Percentiles rank a stretch among this genome's conserved stretches.
Conservation (phyloP, 2,888 invertebrate genomes). For the Aplocera efformata region DNA sequence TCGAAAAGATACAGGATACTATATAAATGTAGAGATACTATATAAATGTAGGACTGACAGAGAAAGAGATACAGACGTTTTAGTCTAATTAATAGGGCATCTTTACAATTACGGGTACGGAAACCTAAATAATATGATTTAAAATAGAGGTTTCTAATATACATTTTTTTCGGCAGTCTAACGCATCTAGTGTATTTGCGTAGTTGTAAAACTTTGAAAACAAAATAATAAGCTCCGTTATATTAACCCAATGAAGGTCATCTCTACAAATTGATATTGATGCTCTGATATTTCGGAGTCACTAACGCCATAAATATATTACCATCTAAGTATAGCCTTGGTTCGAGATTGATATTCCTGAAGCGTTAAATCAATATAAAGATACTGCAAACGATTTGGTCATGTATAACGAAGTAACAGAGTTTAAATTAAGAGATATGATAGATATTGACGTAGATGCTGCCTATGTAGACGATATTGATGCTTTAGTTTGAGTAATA, state of each 20-base stretch:
- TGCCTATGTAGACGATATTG: conserved; percentile 4
- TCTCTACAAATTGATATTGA: conserved; percentile 6
- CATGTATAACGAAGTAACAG: conserved; percentile 1
- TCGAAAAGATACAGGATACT: too few species aligned
- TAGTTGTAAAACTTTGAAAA: background rate
- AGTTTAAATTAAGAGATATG: background rate
- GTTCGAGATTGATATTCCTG: conserved; percentile 1
- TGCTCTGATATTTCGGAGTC: background rate
- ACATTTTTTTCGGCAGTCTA: background rate
- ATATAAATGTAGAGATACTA: too few species aligned
- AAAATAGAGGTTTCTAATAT: too few species aligned
- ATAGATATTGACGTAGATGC: background rate
- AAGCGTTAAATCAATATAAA: conserved; percentile 1
- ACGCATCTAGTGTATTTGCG: too few species aligned
- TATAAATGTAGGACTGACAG: too few species aligned
- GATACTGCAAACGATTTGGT: background rate
- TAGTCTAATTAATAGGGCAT: too few species aligned
- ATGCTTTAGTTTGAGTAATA: conserved; percentile 3
- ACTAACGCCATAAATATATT: conserved; percentile 1
- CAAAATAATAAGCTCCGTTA: background rate
- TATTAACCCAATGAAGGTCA: background rate
- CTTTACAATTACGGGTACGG: too few species aligned
- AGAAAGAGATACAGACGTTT: too few species aligned
- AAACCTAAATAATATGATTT: too few species aligned
- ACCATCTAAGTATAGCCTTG: conserved; percentile 4